These are phyloP conservation scores for Anarsia innoxiella DNA, from an alignment of 2,888 invertebrate species.

Conservation along the genomic window DNA sequence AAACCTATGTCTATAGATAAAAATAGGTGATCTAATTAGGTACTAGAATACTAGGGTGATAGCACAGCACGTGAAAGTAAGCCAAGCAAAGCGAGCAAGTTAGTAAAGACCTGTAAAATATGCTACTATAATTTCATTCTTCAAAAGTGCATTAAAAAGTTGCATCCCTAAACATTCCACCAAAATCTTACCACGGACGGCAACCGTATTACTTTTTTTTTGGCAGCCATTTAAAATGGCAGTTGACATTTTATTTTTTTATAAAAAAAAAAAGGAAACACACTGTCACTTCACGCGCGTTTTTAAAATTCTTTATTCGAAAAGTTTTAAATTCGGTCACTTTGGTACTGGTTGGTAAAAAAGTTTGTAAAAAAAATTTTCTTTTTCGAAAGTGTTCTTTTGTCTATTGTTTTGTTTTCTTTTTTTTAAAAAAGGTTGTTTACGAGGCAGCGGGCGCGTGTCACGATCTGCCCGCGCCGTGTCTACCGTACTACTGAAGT, in stretches of 20 bases:
- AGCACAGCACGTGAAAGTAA: constrained; percentile 5
- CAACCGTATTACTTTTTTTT: constrained; percentile 69
- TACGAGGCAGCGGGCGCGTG: constrained; percentile 12
- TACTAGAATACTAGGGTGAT: too few species aligned
- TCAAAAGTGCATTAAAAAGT: constrained; percentile 46
- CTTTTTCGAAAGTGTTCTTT: constrained; percentile 4
- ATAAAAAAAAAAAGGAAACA: constrained; percentile 15
- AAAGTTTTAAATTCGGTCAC: constrained; percentile 6
- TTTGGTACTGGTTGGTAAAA: background rate
- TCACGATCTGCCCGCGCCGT: constrained; percentile 30
- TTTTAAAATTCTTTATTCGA: constrained; percentile 1
- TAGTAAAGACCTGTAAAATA: constrained; percentile 68
- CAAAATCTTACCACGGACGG: constrained; percentile 63
- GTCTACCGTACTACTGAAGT: constrained; percentile 52
- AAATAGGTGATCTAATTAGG: too few species aligned
- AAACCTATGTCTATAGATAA: too few species aligned
- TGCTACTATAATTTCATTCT: constrained; percentile 49
- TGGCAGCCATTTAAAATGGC: constrained; percentile 46
- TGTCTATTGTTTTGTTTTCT: constrained; percentile 13
- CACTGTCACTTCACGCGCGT: constrained; percentile 26
- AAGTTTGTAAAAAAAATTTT: constrained; percentile 4
- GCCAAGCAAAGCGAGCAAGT: constrained; percentile 33
- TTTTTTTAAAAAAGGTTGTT: constrained; percentile 12
- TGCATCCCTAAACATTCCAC: constrained; percentile 34
- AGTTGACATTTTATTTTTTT: constrained; percentile 15